These are phyloP conservation scores for Salmo trutta DNA, from an alignment of 2,797 vertebrate genomes.

Conservation along the genomic window DNA sequence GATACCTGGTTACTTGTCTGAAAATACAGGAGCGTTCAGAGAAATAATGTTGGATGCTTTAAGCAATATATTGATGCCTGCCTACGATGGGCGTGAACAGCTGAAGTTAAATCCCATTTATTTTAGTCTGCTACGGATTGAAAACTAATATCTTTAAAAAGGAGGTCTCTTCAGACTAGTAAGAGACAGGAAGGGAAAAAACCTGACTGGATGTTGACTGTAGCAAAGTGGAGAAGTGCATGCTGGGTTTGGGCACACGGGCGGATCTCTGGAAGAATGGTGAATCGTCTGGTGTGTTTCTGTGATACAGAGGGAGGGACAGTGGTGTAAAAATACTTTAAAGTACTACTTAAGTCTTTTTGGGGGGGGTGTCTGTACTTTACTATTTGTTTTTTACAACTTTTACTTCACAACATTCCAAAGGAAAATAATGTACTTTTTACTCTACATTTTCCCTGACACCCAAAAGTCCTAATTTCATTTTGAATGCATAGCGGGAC, in stretches of 20 bases:
- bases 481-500: too few relatives aligned
- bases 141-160: background rate
- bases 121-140: too few relatives aligned
- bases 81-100: background rate
- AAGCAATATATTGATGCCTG: background rate
- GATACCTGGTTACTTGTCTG: too few relatives aligned
- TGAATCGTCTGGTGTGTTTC: conserved; percentile 54
- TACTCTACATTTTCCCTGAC: too few relatives aligned
- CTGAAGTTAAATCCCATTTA: background rate
- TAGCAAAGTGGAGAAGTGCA: conserved; percentile 54
- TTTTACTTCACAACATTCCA: too few relatives aligned
- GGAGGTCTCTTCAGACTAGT: background rate
- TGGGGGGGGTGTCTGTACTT: too few relatives aligned
- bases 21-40: background rate
- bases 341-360: background rate
- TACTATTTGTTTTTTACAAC: too few relatives aligned
- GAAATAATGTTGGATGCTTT: background rate
- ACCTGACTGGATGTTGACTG: conserved; percentile 48
- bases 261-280: conserved; percentile 61
- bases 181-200: background rate
- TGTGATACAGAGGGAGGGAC: background rate
- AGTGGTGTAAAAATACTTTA: too few relatives aligned
- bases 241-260: conserved; percentile 68
- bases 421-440: too few relatives aligned
- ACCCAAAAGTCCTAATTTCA: too few relatives aligned